Evolutionary conservation across 2,888 invertebrate genomes (phyloP).

Genomic region (Ctena decussata): DNA sequence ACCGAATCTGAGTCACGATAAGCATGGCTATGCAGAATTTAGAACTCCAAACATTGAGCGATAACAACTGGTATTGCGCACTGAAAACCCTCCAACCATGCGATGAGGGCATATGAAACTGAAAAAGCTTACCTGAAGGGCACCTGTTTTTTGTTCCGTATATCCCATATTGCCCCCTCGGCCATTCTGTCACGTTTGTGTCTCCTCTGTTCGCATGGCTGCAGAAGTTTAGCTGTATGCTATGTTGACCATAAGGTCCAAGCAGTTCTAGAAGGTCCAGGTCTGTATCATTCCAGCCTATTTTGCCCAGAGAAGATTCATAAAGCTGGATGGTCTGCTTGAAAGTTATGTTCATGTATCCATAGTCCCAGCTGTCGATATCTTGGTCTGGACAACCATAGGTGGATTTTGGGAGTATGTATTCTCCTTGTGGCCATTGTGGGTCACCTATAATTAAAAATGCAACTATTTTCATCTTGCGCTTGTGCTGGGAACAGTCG

Average conservation of each 20-base stretch:
- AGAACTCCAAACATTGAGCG: no score
- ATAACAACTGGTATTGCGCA: no score
- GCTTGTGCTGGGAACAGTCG: no score
- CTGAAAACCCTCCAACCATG: no score
- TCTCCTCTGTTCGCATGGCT: background rate
- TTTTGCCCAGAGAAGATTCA: background rate
- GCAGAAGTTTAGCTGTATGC: background rate
- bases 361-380: slow-evolving; percentile 28
- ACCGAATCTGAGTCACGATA: no score
- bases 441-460: background rate
- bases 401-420: slow-evolving; percentile 39
- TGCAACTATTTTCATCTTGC: no score
- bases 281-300: background rate
- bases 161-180: background rate
- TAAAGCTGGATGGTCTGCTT: background rate
- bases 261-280: background rate
- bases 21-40: no score
- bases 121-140: background rate
- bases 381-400: slow-evolving; percentile 59
- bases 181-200: background rate
- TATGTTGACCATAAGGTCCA: background rate
- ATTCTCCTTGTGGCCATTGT: slow-evolving; percentile 44
- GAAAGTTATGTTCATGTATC: background rate
- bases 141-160: background rate
- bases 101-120: no score